These are phyloP conservation scores for Sturnira hondurensis DNA, from an alignment of 2,113 vertebrate genomes.

Conservation along the genomic window DNA sequence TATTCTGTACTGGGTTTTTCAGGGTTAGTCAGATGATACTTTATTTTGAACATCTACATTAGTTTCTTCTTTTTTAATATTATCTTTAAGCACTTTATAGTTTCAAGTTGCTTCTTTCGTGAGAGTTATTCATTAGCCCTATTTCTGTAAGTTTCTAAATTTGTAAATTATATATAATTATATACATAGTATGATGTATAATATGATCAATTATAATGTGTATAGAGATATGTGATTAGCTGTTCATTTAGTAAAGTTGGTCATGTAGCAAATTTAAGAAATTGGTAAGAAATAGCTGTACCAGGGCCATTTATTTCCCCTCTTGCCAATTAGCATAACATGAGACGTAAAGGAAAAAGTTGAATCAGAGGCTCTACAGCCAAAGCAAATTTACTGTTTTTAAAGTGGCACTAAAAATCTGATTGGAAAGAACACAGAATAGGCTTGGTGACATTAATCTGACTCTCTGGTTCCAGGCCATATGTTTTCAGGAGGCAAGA, in stretches of 20 bases:
- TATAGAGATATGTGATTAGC: neutral
- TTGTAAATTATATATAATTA: neutral
- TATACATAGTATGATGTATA: neutral
- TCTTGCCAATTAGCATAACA: neutral
- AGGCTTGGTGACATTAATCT: neutral
- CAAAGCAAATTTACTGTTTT: neutral
- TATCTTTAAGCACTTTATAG: neutral
- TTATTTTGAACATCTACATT: neutral
- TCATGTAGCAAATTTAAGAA: neutral
- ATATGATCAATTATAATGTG: neutral
- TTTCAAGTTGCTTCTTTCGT: constrained; percentile 10
- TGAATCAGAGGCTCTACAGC: neutral
- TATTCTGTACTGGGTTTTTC: neutral
- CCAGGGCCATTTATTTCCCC: neutral
- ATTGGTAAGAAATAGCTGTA: neutral
- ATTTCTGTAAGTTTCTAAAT: neutral
- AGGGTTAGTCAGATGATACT: neutral
- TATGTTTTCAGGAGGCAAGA: neutral
- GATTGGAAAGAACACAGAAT: neutral
- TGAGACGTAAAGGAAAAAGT: neutral
- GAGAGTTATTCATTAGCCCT: neutral
- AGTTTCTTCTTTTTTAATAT: neutral
- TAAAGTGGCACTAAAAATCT: neutral
- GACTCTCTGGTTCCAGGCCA: neutral
- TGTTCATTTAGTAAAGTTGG: constrained; percentile 7